Percentiles rank a stretch among this genome's conserved stretches.
These are phyloP conservation scores for Spodoptera exigua DNA, from an alignment of 2,888 invertebrate species.

Conservation along the genomic window DNA sequence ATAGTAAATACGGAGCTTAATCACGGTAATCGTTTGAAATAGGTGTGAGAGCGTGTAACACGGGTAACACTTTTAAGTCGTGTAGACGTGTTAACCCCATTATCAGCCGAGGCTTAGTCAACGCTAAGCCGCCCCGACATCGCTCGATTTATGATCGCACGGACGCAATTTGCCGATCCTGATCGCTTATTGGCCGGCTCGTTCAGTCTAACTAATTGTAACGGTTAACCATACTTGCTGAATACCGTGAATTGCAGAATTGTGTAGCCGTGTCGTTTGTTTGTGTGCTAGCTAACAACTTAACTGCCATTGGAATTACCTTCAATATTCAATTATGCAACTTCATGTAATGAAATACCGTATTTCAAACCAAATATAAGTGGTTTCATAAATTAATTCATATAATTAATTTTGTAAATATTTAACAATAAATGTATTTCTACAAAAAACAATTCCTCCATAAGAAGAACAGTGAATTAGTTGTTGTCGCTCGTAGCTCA, in stretches of 20 bases:
- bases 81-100: conserved; percentile 83
- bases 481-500: conserved; percentile 28
- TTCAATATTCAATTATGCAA: too few relatives aligned
- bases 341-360: too few relatives aligned
- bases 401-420: too few relatives aligned
- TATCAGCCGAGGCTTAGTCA: conserved; percentile 76
- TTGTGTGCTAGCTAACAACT: too few relatives aligned
- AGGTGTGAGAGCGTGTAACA: conserved; percentile 47
- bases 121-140: conserved; percentile 78
- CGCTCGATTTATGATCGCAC: conserved; percentile 82
- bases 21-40: conserved; percentile 38
- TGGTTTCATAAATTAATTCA: too few relatives aligned
- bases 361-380: too few relatives aligned
- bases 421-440: too few relatives aligned
- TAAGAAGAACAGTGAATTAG: background rate
- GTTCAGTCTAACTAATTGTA: conserved; percentile 46
- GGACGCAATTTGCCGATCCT: conserved; percentile 81
- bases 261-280: too few relatives aligned
- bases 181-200: conserved; percentile 80
- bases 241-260: conserved; percentile 6
- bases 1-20: conserved; percentile 23
- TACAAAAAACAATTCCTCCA: background rate
- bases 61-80: conserved; percentile 76
- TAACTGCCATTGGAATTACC: too few relatives aligned
- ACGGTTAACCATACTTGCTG: conserved; percentile 2